phyloP scores from a whole-genome alignment of 2,797 vertebrate species.

The Rallus crepitans region DNA sequence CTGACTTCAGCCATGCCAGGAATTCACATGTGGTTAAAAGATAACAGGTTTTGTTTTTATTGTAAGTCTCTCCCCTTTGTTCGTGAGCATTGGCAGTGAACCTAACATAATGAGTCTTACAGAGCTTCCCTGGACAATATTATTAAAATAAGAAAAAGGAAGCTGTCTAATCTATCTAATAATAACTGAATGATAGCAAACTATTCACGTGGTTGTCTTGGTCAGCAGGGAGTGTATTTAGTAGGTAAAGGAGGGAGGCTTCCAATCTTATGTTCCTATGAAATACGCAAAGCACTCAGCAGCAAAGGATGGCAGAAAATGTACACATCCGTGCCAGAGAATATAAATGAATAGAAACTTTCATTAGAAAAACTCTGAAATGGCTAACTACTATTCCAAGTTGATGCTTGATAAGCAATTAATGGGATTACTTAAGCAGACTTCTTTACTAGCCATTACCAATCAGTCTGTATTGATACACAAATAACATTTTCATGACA shows the following conservation, averaged over 20 bases:
- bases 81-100: neutral
- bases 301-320: neutral
- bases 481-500: neutral
- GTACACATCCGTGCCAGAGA: neutral
- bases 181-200: slow-evolving; percentile 34
- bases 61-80: slow-evolving; percentile 3
- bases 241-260: neutral
- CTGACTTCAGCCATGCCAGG: neutral
- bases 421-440: neutral
- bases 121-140: slow-evolving; percentile 28
- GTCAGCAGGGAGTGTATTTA: slow-evolving; percentile 12
- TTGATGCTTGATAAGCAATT: neutral
- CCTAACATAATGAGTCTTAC: slow-evolving; percentile 32
- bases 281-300: neutral
- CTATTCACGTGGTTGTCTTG: neutral
- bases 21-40: slow-evolving; percentile 46
- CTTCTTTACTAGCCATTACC: neutral
- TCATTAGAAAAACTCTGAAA: neutral
- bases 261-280: neutral
- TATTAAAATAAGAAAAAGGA: slow-evolving; percentile 45
- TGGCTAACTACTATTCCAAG: neutral
- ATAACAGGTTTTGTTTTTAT: neutral
- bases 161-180: slow-evolving; percentile 49
- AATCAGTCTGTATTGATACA: neutral
- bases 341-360: neutral